phyloP scores from a whole-genome alignment of 2,888 invertebrate genomes.

The Mayetiola destructor region DNA sequence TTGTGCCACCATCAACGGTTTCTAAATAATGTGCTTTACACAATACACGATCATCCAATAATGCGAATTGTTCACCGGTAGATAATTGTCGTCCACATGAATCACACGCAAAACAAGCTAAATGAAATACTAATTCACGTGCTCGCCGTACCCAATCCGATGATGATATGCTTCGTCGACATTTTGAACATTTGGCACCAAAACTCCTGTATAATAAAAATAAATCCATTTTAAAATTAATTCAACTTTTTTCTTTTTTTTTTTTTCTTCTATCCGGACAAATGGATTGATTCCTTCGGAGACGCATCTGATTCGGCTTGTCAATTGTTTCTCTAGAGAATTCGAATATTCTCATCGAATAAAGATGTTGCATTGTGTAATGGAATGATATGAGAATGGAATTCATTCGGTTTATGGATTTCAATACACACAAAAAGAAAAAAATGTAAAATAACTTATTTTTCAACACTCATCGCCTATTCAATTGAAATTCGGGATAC shows the following conservation, averaged over 20 bases:
- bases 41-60: slow-evolving; percentile 84
- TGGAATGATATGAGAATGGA: too few relatives aligned
- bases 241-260: not conserved
- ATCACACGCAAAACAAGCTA: slow-evolving; percentile 98
- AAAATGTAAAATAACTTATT: too few relatives aligned
- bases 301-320: too few relatives aligned
- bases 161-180: slow-evolving; percentile 80
- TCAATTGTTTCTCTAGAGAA: too few relatives aligned
- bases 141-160: slow-evolving; percentile 98
- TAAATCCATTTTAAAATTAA: slow-evolving; percentile 14
- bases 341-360: too few relatives aligned
- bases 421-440: too few relatives aligned
- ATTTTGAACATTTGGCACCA: slow-evolving; percentile 92
- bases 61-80: slow-evolving; percentile 93
- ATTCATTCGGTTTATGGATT: too few relatives aligned
- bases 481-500: not conserved
- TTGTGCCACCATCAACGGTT: slow-evolving; percentile 80
- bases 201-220: slow-evolving; percentile 60
- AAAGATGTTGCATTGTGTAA: too few relatives aligned
- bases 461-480: slow-evolving; percentile 5
- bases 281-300: too few relatives aligned
- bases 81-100: slow-evolving; percentile 84
- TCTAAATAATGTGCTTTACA: slow-evolving; percentile 97
- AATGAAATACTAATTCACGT: slow-evolving; percentile 85
- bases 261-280: not conserved